These are phyloP conservation scores for Idaea biselata DNA, from an alignment of 2,888 invertebrate species.

Conservation along the genomic window DNA sequence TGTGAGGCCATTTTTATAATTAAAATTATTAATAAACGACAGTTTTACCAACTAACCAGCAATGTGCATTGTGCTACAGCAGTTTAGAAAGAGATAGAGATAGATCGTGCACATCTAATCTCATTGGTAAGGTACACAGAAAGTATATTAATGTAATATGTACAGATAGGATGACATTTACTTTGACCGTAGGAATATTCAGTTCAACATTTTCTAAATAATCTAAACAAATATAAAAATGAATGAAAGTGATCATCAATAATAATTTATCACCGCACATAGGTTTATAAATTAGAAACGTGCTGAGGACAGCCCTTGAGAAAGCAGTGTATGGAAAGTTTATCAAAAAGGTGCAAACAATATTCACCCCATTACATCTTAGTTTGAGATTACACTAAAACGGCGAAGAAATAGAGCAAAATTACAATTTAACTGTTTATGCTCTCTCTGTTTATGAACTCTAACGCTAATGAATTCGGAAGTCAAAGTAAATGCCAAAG, in stretches of 20 bases:
- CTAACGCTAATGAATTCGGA: not conserved
- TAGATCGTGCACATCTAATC: constrained; percentile 67
- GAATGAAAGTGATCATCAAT: no score
- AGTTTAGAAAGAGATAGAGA: constrained; percentile 46
- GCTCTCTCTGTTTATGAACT: no score
- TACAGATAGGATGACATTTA: constrained; percentile 39
- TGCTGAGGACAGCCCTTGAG: no score
- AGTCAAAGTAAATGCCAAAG: constrained; percentile 48
- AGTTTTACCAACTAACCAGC: constrained; percentile 47
- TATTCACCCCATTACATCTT: no score
- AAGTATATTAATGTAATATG: constrained; percentile 56
- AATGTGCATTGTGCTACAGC: constrained; percentile 35
- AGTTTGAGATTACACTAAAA: no score
- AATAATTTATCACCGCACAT: no score
- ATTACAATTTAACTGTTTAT: no score
- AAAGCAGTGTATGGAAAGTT: no score
- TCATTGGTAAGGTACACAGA: constrained; percentile 70
- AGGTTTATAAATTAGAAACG: no score
- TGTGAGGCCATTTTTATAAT: not conserved
- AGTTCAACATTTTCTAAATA: no score
- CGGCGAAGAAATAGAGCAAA: no score
- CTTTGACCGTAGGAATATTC: not conserved
- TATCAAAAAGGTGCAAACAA: no score
- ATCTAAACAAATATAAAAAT: not conserved
- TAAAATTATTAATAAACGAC: constrained; percentile 17